Conservation (phyloP, 2,113 vertebrate genomes). For the Leptodactylus fuscus region DNA sequence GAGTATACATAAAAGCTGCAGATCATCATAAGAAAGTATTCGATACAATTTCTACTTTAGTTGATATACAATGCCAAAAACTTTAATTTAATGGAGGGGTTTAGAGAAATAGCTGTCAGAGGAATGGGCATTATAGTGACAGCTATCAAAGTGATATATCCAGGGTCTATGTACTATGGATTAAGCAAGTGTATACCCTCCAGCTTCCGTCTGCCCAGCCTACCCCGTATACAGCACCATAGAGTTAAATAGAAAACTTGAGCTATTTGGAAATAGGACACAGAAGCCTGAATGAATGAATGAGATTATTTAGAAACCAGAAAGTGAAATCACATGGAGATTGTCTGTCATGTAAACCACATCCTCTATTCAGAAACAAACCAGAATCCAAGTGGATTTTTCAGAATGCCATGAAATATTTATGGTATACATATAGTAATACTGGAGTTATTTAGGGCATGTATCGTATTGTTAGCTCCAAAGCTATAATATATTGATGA, state of each 20-base stretch:
- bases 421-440: neutral
- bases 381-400: neutral
- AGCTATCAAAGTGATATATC: too few species aligned
- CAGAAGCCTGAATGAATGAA: conserved; percentile 8
- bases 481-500: neutral
- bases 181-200: neutral
- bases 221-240: neutral
- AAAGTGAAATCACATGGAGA: conserved; percentile 19
- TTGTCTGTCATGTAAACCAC: neutral
- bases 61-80: neutral
- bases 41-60: neutral
- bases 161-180: too few species aligned
- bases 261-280: neutral
- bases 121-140: too few species aligned
- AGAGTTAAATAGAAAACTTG: neutral
- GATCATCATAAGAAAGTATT: neutral
- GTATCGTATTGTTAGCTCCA: neutral
- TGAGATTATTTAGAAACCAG: neutral
- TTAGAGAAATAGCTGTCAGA: neutral
- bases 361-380: neutral
- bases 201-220: neutral
- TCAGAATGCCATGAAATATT: neutral
- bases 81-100: too few species aligned
- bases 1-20: too few species aligned
- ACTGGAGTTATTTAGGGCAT: neutral